Base-by-base conservation (phyloP, 92 coral and sea anemone genomes). In the Parazoanthus darwini region DNA sequence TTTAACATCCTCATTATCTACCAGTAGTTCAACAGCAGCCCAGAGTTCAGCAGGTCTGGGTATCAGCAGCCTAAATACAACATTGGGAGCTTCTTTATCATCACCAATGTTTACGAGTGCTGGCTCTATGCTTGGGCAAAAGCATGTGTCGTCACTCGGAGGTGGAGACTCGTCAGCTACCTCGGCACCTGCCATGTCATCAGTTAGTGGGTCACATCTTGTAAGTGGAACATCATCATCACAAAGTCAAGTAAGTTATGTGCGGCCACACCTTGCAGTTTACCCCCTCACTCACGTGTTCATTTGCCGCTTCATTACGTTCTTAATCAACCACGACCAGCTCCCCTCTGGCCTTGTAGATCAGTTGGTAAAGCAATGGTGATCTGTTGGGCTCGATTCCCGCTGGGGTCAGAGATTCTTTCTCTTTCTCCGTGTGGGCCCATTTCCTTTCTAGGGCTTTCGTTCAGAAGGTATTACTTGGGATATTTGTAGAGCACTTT, bases 141-240 rank as follows among this genome's bases (percentile, higher is more conserved):
- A 90, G 88, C 93, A 93, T 1, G 85, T 94, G 8, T 78, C 94
- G 89, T 88, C 98, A 25, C 85, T 93, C 11, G 93, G 88, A 70
- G 92, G 82, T 43, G 85, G 66, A 67, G 96, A 94, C 70, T 82
- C 92, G 50, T 89, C 92, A 85, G 93, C 92, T 78, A 88, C 92
- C 43, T 95, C 93, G 39, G 84, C 96, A 23, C 89, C 94, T 44
- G 89, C 92, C 22, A 58, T 93, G 2, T 89, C 99, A 7, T 89
- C 93, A 79, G 91, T 96, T 65, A 96, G 93, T 93, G 94, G 93
- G 80, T 74, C 96, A 23, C 97, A 94, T 81, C 91, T 90, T 11
- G 92, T 97, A 92, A 82, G 86, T 39, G 87, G 78, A 20, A 76
- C 92, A 29, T 85, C 92, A 23, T 89, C 93, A 16, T 73, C 88